phyloP scores from a whole-genome alignment of 1,140 invertebrate genomes.

The Drosophila nebulosa region DNA sequence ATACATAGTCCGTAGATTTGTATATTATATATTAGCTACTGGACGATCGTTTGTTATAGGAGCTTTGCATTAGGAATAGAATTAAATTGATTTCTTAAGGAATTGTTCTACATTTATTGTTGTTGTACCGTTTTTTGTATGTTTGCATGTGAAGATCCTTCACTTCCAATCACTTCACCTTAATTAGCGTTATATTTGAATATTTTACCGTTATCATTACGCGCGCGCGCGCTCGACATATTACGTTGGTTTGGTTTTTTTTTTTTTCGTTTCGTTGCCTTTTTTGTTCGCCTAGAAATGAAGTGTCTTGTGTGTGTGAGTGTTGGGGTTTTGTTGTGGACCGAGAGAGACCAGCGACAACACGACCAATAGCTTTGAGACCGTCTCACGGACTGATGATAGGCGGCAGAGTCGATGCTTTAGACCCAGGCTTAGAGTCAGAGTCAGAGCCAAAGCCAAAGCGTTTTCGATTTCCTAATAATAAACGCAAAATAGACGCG shows the following conservation, averaged over 20 bases:
- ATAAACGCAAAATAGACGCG: constrained; percentile 73
- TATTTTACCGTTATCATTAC: constrained; percentile 47
- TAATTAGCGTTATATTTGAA: constrained; percentile 21
- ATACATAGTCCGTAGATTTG: constrained; percentile 54
- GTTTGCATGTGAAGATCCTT: not conserved
- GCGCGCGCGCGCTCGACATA: constrained; percentile 1
- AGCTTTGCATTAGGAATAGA: constrained; percentile 17
- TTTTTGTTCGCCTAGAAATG: constrained; percentile 10
- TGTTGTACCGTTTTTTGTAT: not conserved
- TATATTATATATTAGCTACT: constrained; percentile 1
- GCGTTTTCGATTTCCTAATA: constrained; percentile 78
- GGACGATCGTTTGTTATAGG: not conserved
- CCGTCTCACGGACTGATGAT: constrained; percentile 80
- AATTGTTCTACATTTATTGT: not conserved
- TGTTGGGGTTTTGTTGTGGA: constrained; percentile 20
- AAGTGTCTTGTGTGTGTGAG: constrained; percentile 30
- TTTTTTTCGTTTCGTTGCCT: not conserved
- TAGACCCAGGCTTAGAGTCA: constrained; percentile 62
- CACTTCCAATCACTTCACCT: constrained; percentile 19
- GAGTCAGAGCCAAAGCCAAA: constrained; percentile 49
- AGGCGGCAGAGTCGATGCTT: constrained; percentile 57
- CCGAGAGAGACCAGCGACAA: constrained; percentile 75
- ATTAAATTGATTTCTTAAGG: not conserved
- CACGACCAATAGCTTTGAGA: constrained; percentile 80
- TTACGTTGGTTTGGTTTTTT: constrained; percentile 15